Evolutionary conservation across 2,888 invertebrate genomes (phyloP).

Genomic region (Andrena trimmerana): DNA sequence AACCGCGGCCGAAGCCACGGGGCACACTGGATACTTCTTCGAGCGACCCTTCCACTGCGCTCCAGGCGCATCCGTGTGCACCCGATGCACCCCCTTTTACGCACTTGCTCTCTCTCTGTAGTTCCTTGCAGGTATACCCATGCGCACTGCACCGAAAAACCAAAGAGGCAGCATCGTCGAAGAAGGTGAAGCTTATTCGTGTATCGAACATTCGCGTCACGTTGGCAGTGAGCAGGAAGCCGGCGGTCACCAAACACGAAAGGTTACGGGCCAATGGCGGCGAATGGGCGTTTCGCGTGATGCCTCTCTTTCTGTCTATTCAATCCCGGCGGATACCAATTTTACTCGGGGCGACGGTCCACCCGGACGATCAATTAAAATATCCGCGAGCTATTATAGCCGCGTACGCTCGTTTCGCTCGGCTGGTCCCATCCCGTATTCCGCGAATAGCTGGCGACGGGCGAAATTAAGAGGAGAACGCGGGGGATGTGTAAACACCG

Average conservation of each 20-base stretch:
- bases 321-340: background rate
- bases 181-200: conserved; percentile 75
- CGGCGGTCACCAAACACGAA: conserved; percentile 65
- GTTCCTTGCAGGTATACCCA: conserved; percentile 74
- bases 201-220: conserved; percentile 75
- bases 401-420: background rate
- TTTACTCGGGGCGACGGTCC: background rate
- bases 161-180: conserved; percentile 70
- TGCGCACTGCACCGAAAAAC: conserved; percentile 76
- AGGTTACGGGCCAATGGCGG: conserved; percentile 75
- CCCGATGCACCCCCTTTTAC: conserved; percentile 72
- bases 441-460: background rate
- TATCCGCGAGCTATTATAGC: background rate
- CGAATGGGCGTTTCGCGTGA: conserved; percentile 69
- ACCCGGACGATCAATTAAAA: conserved; percentile 6
- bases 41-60: conserved; percentile 48
- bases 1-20: conserved; percentile 42
- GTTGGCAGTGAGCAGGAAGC: conserved; percentile 57
- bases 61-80: conserved; percentile 64
- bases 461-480: background rate
- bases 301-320: conserved; percentile 44
- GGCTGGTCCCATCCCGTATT: background rate
- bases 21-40: conserved; percentile 47
- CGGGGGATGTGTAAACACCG: background rate
- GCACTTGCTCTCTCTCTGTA: conserved; percentile 67